Evolutionary conservation across 2,797 vertebrate species (phyloP).

Genomic region (Gallinago nigripennis): DNA sequence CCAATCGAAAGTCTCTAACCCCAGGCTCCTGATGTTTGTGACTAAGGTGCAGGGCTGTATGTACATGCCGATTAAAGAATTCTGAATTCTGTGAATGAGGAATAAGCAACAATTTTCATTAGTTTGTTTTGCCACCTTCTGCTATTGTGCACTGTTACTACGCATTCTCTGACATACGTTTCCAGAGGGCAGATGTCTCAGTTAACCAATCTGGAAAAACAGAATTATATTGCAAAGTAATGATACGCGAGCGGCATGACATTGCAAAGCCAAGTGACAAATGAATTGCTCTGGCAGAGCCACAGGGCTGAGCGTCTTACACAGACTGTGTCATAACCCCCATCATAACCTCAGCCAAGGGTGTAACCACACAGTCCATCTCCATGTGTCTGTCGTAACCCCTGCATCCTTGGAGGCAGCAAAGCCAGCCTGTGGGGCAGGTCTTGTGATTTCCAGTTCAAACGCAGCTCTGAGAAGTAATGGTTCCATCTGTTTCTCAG

Average conservation of each 20-base stretch:
- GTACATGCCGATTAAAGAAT: not conserved
- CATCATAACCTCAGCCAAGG: not conserved
- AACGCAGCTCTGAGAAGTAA: not conserved
- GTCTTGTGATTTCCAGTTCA: not conserved
- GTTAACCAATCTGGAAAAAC: not conserved
- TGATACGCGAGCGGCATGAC: accelerated
- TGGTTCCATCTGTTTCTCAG: not conserved
- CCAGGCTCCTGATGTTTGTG: not conserved
- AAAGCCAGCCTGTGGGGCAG: not conserved
- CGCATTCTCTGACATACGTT: not conserved
- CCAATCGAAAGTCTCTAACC: not conserved
- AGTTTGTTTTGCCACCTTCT: not conserved
- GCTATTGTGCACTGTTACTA: not conserved
- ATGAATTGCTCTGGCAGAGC: not conserved
- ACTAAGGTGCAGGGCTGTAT: not conserved
- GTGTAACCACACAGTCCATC: not conserved
- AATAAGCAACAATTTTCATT: not conserved
- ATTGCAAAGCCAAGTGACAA: not conserved
- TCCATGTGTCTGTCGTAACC: not conserved
- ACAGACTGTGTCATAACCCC: not conserved
- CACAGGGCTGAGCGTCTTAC: not conserved
- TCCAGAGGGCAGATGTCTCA: not conserved
- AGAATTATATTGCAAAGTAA: not conserved
- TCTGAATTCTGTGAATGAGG: not conserved
- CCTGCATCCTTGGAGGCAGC: not conserved